Evolutionary conservation across 2,797 vertebrate species (phyloP).

Genomic region (Acestrorhynchus altus): DNA sequence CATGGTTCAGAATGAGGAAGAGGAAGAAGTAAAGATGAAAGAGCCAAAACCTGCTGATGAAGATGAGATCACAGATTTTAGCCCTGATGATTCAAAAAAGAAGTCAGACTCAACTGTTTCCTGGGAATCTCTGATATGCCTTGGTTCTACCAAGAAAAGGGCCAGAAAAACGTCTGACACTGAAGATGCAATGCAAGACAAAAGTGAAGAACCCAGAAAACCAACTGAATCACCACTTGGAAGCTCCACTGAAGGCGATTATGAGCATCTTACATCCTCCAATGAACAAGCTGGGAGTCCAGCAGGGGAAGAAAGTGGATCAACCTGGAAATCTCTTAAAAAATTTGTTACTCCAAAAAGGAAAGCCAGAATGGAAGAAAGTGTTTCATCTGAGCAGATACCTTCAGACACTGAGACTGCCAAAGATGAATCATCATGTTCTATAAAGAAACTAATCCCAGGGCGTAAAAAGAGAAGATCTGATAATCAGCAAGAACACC

Average conservation of each 20-base stretch:
- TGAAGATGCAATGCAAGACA: constrained; percentile 77
- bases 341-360: constrained; percentile 88
- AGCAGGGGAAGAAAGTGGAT: constrained; percentile 84
- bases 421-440: constrained; percentile 86
- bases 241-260: constrained; percentile 78
- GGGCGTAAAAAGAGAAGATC: constrained; percentile 85
- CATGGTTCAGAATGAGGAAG: constrained; percentile 56
- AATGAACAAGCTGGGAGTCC: constrained; percentile 82
- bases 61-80: constrained; percentile 78
- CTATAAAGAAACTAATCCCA: constrained; percentile 89
- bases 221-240: constrained; percentile 64
- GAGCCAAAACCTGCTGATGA: constrained; percentile 77
- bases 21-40: constrained; percentile 69
- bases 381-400: constrained; percentile 70
- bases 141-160: constrained; percentile 88
- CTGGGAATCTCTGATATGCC: constrained; percentile 93
- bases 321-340: constrained; percentile 94
- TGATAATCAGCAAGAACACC: constrained; percentile 79
- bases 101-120: constrained; percentile 89
- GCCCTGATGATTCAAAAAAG: constrained; percentile 84
- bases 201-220: constrained; percentile 64
- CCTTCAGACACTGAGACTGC: constrained; percentile 81
- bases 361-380: constrained; percentile 84
- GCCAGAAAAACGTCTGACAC: constrained; percentile 87
- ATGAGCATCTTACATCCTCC: constrained; percentile 74